Evolutionary conservation across 2,888 invertebrate species (phyloP), one percentile per base, ranked within the genome.

Genomic region (Torymus aiolomorphi): DNA sequence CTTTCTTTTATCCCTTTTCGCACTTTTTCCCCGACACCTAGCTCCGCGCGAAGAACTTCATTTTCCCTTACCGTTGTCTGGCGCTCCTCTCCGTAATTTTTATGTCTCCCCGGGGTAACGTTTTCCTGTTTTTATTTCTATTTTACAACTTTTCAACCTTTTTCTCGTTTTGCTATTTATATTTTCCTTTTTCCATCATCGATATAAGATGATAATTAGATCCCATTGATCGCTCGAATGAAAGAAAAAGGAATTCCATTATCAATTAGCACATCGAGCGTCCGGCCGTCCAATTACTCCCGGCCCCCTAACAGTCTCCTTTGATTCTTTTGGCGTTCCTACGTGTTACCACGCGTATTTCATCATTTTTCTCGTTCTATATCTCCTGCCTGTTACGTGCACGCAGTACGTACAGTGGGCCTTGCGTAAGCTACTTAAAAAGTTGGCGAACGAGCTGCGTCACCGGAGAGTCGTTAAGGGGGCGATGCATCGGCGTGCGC

Each of bases 381-480:
- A 42, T 10, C 42, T 10, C 42, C 52, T 51, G 59, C 54, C 1
- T 20, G 20, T 20, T 20, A 20, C 20, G 69, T 42, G 42, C 42
- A 5, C 42, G 42, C 8, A 42, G 16, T 70, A 16, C 11, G 18
- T 59, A 51, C 24, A 2, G 8, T 11, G 31, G n/a, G 49, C 13
- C 24, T 52, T 24, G 14, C 42, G 66, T 83, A 83, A 83, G 83
- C 83, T 80, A 82, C 83, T 84, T 83, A 80, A 83, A 83, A 84
- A 83, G 66, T 83, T 84, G 16, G 74, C 75, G 65, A 56, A 42
- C 31, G 84, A 82, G 81, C 78, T 57, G 74, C 81, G 82, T 82
- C 82, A 73, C 78, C 63, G 78, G 81, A 72, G 82, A 82, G 82
- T 82, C 73, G 79, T 80, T 81, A 67, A 54, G 63, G 76, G 42